Percentiles rank a stretch among this genome's conserved stretches.
Conservation (phyloP, 2,797 vertebrate species). For the Tangara arthus region DNA sequence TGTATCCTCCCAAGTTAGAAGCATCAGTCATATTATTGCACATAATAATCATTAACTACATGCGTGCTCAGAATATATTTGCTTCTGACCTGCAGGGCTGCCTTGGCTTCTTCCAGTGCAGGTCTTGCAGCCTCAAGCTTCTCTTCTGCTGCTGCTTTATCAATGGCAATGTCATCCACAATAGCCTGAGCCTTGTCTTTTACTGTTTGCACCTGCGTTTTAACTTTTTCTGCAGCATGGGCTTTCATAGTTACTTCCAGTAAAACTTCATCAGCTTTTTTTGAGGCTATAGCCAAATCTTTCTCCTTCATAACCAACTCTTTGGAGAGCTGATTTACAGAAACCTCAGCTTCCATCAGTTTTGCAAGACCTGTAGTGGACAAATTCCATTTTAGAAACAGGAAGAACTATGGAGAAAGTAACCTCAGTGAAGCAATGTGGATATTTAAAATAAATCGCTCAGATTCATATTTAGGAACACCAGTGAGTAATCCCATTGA, state of each 20-base stretch:
- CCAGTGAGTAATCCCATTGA: background rate
- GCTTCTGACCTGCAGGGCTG: conserved; percentile 79
- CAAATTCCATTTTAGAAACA: background rate
- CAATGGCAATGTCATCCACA: conserved; percentile 83
- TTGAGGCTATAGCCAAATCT: conserved; percentile 79
- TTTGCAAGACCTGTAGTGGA: conserved; percentile 78
- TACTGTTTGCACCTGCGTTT: conserved; percentile 85
- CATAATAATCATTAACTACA: background rate
- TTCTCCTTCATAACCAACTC: conserved; percentile 81
- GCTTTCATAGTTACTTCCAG: conserved; percentile 82
- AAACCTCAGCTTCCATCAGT: conserved; percentile 84
- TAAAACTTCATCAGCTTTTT: conserved; percentile 79
- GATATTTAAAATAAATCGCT: background rate
- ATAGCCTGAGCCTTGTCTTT: conserved; percentile 87
- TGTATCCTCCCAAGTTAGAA: background rate
- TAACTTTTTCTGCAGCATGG: conserved; percentile 82
- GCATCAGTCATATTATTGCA: background rate
- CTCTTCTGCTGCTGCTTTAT: conserved; percentile 79
- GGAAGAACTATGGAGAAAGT: background rate
- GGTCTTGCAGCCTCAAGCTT: conserved; percentile 85
- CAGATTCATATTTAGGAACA: background rate
- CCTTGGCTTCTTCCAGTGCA: conserved; percentile 80
- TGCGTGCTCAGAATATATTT: background rate
- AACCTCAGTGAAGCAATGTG: background rate
- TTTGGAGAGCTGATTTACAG: conserved; percentile 80